Evolutionary conservation across 2,113 vertebrate genomes (phyloP).

Genomic region (Aegithalos caudatus): DNA sequence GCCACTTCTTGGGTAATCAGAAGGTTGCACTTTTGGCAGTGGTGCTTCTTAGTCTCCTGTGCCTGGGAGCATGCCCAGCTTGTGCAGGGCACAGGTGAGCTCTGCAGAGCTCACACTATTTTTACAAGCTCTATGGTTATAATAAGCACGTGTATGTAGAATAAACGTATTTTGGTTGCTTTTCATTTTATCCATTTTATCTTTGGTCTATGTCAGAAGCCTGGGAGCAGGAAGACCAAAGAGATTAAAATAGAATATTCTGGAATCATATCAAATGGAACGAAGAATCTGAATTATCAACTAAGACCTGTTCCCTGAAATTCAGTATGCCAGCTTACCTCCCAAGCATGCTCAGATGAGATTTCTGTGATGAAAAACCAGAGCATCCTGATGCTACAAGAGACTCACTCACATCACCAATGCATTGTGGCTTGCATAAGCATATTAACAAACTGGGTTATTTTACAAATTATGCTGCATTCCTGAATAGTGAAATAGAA

Average conservation of each 20-base stretch:
- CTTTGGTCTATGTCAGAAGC: not conserved
- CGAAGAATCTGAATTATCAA: not conserved
- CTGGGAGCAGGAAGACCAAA: not conserved
- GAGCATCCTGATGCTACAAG: not conserved
- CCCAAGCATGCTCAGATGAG: not conserved
- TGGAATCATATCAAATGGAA: not conserved
- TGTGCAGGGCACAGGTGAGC: not conserved
- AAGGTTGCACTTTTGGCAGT: not conserved
- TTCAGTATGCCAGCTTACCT: not conserved
- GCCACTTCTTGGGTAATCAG: not conserved
- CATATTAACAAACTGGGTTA: not conserved
- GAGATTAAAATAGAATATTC: not conserved
- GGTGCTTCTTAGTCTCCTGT: not conserved
- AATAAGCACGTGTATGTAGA: not conserved
- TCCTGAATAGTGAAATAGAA: not conserved
- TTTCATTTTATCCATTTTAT: not conserved
- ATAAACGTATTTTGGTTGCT: not conserved
- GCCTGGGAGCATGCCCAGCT: not conserved
- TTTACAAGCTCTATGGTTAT: not conserved
- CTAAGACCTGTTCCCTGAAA: not conserved
- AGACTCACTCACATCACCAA: not conserved
- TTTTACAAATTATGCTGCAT: not conserved
- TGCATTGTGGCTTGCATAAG: not conserved
- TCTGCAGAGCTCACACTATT: not conserved
- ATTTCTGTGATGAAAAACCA: not conserved